phyloP scores from a whole-genome alignment of 2,797 vertebrate species.

The Pangasius sanitwongsei region DNA sequence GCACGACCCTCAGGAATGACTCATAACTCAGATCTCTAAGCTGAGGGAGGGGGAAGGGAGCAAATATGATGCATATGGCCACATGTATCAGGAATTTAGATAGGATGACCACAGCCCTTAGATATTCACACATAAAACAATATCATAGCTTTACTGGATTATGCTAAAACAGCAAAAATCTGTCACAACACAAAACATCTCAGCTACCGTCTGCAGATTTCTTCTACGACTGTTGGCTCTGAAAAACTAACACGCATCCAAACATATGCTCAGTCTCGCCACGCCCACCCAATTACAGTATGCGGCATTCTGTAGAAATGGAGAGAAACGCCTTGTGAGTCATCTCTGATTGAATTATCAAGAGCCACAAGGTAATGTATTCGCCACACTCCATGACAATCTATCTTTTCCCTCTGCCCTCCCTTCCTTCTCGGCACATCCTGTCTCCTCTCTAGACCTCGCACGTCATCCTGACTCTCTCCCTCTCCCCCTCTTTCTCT shows the following conservation, averaged over 20 bases:
- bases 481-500: slow-evolving; percentile 34
- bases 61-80: neutral
- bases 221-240: neutral
- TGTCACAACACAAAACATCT: neutral
- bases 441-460: slow-evolving; percentile 43
- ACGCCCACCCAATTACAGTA: slow-evolving; percentile 19
- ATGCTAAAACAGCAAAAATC: neutral
- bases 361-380: slow-evolving; percentile 57
- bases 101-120: neutral
- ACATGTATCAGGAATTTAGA: slow-evolving; percentile 3
- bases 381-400: slow-evolving; percentile 28
- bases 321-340: slow-evolving; percentile 64
- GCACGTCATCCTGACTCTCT: slow-evolving; percentile 35
- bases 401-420: slow-evolving; percentile 16
- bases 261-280: slow-evolving; percentile 35
- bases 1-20: slow-evolving; percentile 68
- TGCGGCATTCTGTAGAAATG: slow-evolving; percentile 18
- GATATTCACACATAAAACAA: neutral
- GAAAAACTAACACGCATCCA: slow-evolving; percentile 43
- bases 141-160: neutral
- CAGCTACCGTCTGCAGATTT: neutral
- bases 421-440: slow-evolving; percentile 30
- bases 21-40: slow-evolving; percentile 70
- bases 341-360: slow-evolving; percentile 69
- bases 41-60: slow-evolving; percentile 27